Conservation (phyloP, 2,888 invertebrate genomes). For the Macrosoma leucophasiata region DNA sequence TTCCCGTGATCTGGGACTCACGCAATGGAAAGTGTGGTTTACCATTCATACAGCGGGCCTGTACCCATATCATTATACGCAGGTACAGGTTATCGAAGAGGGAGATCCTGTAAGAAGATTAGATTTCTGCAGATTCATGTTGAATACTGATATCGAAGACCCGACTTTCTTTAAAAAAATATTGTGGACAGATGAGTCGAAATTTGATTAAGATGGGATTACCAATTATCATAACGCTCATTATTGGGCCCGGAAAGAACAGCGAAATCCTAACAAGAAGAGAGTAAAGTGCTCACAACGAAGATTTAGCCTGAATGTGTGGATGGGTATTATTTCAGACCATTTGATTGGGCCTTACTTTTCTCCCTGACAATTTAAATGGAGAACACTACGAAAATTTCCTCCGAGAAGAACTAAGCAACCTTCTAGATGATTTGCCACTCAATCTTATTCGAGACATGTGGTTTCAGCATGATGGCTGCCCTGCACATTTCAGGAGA, state of each 20-base stretch:
- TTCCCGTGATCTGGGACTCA: slow-evolving; percentile 16
- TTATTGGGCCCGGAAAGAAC: slow-evolving; percentile 18
- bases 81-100: slow-evolving; percentile 19
- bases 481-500: background rate
- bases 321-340: slow-evolving; percentile 22
- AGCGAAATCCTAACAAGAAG: slow-evolving; percentile 16
- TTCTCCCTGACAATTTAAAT: slow-evolving; percentile 20
- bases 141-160: slow-evolving; percentile 29
- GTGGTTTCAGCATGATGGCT: background rate
- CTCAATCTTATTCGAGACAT: background rate
- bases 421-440: background rate
- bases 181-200: too few relatives aligned
- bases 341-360: slow-evolving; percentile 23
- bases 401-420: background rate
- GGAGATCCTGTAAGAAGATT: slow-evolving; percentile 28
- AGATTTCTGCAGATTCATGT: slow-evolving; percentile 31
- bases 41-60: slow-evolving; percentile 15
- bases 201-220: slow-evolving; percentile 25
- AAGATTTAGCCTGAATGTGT: slow-evolving; percentile 22
- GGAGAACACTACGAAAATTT: slow-evolving; percentile 8
- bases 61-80: slow-evolving; percentile 21
- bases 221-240: slow-evolving; percentile 23
- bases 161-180: slow-evolving; percentile 19
- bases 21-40: slow-evolving; percentile 22
- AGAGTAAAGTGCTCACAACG: slow-evolving; percentile 15